These are phyloP conservation scores for Phocides pigmalion DNA, from an alignment of 1,140 invertebrate species.

Conservation along the genomic window DNA sequence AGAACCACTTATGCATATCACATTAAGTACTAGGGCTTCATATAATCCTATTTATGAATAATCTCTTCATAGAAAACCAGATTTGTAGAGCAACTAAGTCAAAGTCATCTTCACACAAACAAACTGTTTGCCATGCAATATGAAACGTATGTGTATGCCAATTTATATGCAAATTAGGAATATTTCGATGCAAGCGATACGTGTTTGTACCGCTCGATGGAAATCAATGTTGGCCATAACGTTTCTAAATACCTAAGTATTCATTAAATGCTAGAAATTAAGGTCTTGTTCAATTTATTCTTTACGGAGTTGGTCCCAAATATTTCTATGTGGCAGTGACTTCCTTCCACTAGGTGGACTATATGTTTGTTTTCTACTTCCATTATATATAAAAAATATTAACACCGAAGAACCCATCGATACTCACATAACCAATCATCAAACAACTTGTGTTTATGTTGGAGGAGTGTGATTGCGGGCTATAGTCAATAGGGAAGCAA, in stretches of 20 bases:
- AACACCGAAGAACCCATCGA: too few relatives aligned
- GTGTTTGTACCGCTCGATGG: neutral
- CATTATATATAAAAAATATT: too few relatives aligned
- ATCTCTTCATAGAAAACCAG: conserved; percentile 20
- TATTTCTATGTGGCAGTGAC: too few relatives aligned
- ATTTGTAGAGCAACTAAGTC: conserved; percentile 13
- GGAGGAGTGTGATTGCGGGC: too few relatives aligned
- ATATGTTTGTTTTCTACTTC: too few relatives aligned
- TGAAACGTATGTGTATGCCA: conserved; percentile 22
- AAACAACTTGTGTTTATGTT: too few relatives aligned
- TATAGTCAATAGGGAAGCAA: too few relatives aligned
- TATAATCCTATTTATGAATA: conserved; percentile 12
- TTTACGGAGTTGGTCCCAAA: too few relatives aligned
- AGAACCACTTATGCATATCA: neutral
- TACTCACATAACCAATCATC: too few relatives aligned
- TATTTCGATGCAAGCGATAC: conserved; percentile 22
- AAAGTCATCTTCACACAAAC: conserved; percentile 10
- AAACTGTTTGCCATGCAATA: conserved; percentile 11
- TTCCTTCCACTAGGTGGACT: too few relatives aligned
- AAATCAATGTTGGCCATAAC: neutral
- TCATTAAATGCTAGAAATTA: neutral
- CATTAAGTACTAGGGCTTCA: conserved; percentile 4
- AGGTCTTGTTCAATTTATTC: too few relatives aligned
- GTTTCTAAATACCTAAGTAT: neutral
- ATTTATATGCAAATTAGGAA: conserved; percentile 23